Percentiles rank a stretch among this genome's conserved stretches.
These are phyloP conservation scores for Halyomorpha halys DNA, from an alignment of 1,140 invertebrate genomes.

Conservation along the genomic window DNA sequence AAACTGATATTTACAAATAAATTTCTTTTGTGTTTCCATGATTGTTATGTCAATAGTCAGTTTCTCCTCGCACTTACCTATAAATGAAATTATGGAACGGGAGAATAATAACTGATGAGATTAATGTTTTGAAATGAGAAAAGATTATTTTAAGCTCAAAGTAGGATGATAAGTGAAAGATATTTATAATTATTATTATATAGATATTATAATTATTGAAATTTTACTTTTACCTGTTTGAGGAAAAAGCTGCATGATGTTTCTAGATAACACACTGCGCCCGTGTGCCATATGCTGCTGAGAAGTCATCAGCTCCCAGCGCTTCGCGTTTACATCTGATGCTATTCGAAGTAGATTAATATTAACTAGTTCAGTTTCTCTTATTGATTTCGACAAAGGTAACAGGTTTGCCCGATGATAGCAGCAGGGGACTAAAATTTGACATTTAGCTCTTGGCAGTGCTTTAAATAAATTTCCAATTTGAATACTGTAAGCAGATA, in stretches of 20 bases:
- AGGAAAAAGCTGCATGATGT: neutral
- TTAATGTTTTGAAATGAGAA: too few species aligned
- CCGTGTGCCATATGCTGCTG: neutral
- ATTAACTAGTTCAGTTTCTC: neutral
- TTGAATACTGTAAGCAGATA: neutral
- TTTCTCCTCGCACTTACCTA: too few species aligned
- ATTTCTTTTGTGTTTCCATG: too few species aligned
- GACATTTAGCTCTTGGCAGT: neutral
- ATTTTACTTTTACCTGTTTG: neutral
- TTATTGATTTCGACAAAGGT: neutral
- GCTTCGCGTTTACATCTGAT: neutral
- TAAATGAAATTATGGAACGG: too few species aligned
- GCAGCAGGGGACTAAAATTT: neutral
- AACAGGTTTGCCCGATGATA: neutral
- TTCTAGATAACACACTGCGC: neutral
- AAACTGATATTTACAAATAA: too few species aligned
- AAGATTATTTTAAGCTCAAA: too few species aligned
- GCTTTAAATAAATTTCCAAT: neutral
- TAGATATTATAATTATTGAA: too few species aligned
- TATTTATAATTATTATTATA: too few species aligned
- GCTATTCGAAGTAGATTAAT: conserved; percentile 1
- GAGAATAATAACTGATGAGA: too few species aligned
- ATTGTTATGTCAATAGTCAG: too few species aligned
- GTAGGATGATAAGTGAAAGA: too few species aligned
- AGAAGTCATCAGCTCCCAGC: neutral